Evolutionary conservation across 2,888 invertebrate species (phyloP).

Genomic region (Parasteatoda lunata): DNA sequence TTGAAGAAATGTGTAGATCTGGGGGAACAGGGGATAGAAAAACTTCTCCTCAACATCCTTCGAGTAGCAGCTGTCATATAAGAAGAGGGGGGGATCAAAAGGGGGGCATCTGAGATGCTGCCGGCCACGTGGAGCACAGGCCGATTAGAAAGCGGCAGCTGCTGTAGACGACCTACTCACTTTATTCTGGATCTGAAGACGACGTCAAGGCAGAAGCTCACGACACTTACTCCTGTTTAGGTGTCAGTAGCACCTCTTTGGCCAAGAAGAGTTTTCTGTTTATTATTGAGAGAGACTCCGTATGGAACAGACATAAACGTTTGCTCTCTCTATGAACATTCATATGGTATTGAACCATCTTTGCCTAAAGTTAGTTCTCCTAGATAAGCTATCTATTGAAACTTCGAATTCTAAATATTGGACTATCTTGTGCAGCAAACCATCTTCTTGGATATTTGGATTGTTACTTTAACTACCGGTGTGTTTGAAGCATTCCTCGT

Average conservation of each 20-base stretch:
- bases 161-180: conserved; percentile 60
- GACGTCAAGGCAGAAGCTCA: conserved; percentile 24
- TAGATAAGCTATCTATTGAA: too few species aligned
- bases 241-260: conserved; percentile 23
- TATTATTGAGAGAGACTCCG: too few species aligned
- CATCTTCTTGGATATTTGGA: too few species aligned
- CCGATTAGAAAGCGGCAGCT: conserved; percentile 65
- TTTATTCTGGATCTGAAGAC: conserved; percentile 49
- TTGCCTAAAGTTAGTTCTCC: too few species aligned
- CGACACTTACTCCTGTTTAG: conserved; percentile 17
- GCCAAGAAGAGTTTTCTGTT: background rate
- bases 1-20: conserved; percentile 48
- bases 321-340: too few species aligned
- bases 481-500: too few species aligned
- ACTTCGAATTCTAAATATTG: too few species aligned
- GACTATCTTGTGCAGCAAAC: too few species aligned
- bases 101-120: conserved; percentile 51
- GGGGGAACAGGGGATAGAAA: conserved; percentile 9
- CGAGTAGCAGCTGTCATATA: conserved; percentile 61
- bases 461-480: too few species aligned
- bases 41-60: conserved; percentile 35
- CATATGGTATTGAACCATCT: too few species aligned
- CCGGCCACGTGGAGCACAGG: conserved; percentile 62
- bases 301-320: too few species aligned
- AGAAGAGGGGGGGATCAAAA: conserved; percentile 22